These are phyloP conservation scores for Aelia acuminata DNA, from an alignment of 2,888 invertebrate species.

Conservation along the genomic window DNA sequence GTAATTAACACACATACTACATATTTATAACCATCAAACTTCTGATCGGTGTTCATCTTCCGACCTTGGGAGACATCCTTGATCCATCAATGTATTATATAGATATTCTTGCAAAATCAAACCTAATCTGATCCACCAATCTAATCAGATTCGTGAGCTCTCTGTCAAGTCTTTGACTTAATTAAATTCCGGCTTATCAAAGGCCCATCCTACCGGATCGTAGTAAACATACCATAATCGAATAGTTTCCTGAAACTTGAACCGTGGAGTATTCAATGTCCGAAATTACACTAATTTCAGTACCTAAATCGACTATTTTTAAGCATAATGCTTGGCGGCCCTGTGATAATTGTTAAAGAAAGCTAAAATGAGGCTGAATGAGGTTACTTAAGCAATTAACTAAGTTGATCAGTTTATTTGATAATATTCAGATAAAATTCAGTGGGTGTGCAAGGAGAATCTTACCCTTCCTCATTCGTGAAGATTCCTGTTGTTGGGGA, in stretches of 20 bases:
- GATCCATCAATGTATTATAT: not conserved
- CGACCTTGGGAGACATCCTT: not conserved
- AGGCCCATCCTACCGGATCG: not conserved
- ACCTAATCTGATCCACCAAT: slow-evolving; percentile 19
- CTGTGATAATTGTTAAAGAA: too few relatives aligned
- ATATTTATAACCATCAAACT: not conserved
- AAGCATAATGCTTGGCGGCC: too few relatives aligned
- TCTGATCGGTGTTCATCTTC: not conserved
- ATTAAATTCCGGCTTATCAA: slow-evolving; percentile 48
- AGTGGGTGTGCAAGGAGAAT: too few relatives aligned
- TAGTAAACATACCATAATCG: slow-evolving; percentile 27
- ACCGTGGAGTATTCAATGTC: not conserved
- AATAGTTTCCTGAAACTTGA: not conserved
- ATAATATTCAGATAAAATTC: too few relatives aligned
- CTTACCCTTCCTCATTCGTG: too few relatives aligned
- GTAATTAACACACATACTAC: not conserved
- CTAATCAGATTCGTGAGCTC: slow-evolving; percentile 13
- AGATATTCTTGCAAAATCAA: slow-evolving; percentile 4
- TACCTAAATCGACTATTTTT: not conserved
- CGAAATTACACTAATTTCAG: not conserved
- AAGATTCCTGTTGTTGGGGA: too few relatives aligned
- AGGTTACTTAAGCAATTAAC: too few relatives aligned
- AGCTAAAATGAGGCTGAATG: too few relatives aligned
- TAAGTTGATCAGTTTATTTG: too few relatives aligned
- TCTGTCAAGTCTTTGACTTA: slow-evolving; percentile 32